Percentiles rank a stretch among this genome's conserved stretches.
Conservation (phyloP, 2,113 vertebrate species). For the Rhynchomys soricoides region DNA sequence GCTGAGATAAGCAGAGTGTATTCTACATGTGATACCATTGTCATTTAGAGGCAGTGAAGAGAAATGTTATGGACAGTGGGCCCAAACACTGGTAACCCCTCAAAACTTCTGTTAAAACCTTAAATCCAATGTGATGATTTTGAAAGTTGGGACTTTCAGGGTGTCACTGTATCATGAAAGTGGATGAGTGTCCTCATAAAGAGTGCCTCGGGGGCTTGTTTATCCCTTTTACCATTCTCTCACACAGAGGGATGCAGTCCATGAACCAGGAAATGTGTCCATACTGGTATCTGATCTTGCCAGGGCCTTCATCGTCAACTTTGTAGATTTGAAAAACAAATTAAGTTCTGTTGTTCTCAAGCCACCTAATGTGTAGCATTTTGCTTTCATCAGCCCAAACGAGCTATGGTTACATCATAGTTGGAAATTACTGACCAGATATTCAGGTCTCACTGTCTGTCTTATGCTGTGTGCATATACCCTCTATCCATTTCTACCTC, state of each 20-base stretch:
- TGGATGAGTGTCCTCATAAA: not conserved
- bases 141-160: not conserved
- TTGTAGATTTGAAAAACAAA: not conserved
- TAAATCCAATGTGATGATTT: not conserved
- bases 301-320: not conserved
- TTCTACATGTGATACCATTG: not conserved
- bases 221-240: not conserved
- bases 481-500: not conserved
- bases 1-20: not conserved
- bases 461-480: not conserved
- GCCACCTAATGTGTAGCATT: not conserved
- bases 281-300: not conserved
- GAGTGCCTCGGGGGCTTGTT: too few species aligned
- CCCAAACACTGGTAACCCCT: not conserved
- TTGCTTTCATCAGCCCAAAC: not conserved
- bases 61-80: not conserved
- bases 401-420: not conserved
- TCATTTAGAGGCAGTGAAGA: not conserved
- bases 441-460: not conserved
- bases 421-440: not conserved
- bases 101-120: not conserved
- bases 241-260: not conserved
- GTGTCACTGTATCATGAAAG: not conserved
- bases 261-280: not conserved
- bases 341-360: not conserved